These are phyloP conservation scores for Stegophylla sp. DNA, from an alignment of 2,888 invertebrate species.

Conservation along the genomic window DNA sequence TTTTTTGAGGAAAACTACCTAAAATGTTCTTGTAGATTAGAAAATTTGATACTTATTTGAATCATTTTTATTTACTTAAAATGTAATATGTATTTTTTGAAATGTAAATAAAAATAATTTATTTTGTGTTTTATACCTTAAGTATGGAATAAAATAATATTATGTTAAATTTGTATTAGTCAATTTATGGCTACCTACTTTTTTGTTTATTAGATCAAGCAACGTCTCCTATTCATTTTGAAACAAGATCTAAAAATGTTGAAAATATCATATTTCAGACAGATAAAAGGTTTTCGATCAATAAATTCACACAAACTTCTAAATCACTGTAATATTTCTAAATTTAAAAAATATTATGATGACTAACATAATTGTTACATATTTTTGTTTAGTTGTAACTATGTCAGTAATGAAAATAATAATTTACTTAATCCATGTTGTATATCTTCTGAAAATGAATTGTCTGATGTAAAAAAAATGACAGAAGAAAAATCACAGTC, in stretches of 20 bases:
- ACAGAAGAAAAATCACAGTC: neutral
- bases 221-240: conserved; percentile 30
- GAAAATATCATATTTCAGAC: conserved; percentile 31
- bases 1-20: too few relatives aligned
- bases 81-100: too few relatives aligned
- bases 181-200: too few relatives aligned
- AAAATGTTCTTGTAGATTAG: too few relatives aligned
- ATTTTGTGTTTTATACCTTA: neutral
- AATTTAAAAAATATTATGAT: too few relatives aligned
- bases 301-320: conserved; percentile 39
- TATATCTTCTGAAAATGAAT: conserved; percentile 6
- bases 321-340: neutral
- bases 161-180: neutral
- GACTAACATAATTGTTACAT: neutral
- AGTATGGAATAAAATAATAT: neutral
- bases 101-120: too few relatives aligned
- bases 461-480: neutral
- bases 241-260: neutral
- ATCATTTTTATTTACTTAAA: too few relatives aligned
- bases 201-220: conserved; percentile 36
- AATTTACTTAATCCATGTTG: neutral
- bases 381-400: conserved; percentile 5
- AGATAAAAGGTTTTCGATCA: neutral
- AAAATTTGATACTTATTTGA: too few relatives aligned
- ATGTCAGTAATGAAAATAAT: neutral